Evolutionary conservation across 2,888 invertebrate species (phyloP).

Genomic region (Phaedon cochleariae): DNA sequence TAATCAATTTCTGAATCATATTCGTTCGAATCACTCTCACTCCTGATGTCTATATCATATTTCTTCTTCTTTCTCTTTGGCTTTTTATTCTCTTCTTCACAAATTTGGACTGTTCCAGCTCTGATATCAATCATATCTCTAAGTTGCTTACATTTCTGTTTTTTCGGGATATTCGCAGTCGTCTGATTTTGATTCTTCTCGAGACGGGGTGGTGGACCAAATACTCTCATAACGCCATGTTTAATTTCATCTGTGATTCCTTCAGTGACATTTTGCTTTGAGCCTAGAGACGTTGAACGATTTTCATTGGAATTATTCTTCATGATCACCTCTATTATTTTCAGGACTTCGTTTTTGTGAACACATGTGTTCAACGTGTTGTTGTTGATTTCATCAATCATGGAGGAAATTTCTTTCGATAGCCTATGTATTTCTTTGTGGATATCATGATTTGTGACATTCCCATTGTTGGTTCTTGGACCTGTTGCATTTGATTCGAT

Average conservation of each 20-base stretch:
- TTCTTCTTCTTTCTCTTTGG: slow-evolving; percentile 25
- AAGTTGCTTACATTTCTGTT: slow-evolving; percentile 34
- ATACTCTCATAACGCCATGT: slow-evolving; percentile 25
- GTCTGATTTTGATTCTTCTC: too few relatives aligned
- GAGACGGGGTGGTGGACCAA: slow-evolving; percentile 19
- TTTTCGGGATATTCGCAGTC: slow-evolving; percentile 3
- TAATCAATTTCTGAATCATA: slow-evolving; percentile 26
- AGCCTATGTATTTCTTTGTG: slow-evolving; percentile 25
- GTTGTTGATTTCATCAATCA: slow-evolving; percentile 19
- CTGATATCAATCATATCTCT: slow-evolving; percentile 42
- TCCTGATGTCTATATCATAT: slow-evolving; percentile 32
- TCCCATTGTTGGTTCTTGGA: slow-evolving; percentile 11
- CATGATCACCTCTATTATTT: slow-evolving; percentile 18
- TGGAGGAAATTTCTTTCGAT: slow-evolving; percentile 11
- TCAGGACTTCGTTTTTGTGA: slow-evolving; percentile 15
- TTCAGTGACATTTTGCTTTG: not conserved
- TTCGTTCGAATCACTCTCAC: slow-evolving; percentile 5
- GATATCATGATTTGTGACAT: slow-evolving; percentile 23
- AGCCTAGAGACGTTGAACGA: too few relatives aligned
- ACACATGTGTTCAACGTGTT: slow-evolving; percentile 11
- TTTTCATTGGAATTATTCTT: slow-evolving; percentile 12
- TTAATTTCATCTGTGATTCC: slow-evolving; percentile 10
- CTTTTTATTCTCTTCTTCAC: slow-evolving; percentile 23
- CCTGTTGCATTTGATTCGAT: slow-evolving; percentile 2
- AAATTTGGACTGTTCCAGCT: slow-evolving; percentile 23